Conservation (phyloP, 2,113 vertebrate species). For the Sinocyclocheilus maitianheensis region DNA sequence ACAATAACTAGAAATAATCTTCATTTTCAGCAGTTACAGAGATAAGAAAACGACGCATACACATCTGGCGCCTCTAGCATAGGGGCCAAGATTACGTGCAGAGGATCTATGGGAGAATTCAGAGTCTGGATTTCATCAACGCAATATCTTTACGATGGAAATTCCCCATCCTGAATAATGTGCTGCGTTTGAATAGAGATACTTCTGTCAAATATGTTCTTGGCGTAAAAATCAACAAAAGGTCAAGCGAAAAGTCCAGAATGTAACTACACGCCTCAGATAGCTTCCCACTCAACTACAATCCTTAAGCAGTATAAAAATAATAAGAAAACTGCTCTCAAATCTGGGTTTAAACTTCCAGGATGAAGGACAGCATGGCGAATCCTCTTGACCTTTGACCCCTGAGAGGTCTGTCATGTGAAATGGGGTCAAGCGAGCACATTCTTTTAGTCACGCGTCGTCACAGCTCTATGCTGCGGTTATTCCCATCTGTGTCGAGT, state of each 20-base stretch:
- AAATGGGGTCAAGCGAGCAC: slow-evolving; percentile 44
- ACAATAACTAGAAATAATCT: background rate
- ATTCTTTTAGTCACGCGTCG: slow-evolving; percentile 36
- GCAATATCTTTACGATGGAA: background rate
- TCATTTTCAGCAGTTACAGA: background rate
- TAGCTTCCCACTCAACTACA: background rate
- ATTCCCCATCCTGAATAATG: slow-evolving; percentile 10
- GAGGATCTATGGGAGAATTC: background rate
- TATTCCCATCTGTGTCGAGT: background rate
- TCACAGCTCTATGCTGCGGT: background rate
- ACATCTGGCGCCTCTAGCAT: background rate
- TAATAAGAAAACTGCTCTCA: background rate
- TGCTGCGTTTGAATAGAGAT: background rate
- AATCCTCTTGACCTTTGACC: slow-evolving; percentile 48
- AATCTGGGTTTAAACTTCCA: background rate
- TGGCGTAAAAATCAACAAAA: background rate
- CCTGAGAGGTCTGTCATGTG: slow-evolving; percentile 18
- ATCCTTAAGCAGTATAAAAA: background rate
- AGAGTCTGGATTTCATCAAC: slow-evolving; percentile 28
- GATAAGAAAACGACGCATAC: background rate
- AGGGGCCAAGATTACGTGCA: background rate
- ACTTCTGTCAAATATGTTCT: background rate
- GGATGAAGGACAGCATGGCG: slow-evolving; percentile 7
- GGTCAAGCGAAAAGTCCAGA: background rate
- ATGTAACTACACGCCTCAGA: background rate